Evolutionary conservation across 2,797 vertebrate species (phyloP).

Genomic region (Tokudaia muenninki): DNA sequence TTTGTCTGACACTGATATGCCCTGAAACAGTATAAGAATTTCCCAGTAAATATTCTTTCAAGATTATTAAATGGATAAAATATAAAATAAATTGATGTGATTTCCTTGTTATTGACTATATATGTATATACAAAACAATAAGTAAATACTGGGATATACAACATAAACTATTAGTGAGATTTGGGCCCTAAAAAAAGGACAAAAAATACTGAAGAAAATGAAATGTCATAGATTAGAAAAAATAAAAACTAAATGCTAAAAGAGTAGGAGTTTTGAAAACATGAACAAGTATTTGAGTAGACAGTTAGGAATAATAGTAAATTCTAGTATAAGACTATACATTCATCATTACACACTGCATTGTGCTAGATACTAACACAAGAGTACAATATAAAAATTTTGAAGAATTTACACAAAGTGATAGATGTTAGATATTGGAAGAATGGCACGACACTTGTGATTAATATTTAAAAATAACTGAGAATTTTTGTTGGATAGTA

Average conservation of each 20-base stretch:
- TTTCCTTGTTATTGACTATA: neutral
- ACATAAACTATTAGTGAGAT: neutral
- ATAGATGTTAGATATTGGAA: too few relatives aligned
- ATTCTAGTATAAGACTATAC: neutral
- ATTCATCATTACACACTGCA: neutral
- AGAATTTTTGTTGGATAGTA: neutral
- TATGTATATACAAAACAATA: neutral
- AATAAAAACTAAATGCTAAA: neutral
- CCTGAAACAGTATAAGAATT: neutral
- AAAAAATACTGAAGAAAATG: neutral
- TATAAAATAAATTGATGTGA: neutral
- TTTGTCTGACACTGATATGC: neutral
- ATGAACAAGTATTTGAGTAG: neutral
- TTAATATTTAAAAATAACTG: neutral
- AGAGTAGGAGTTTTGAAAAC: neutral
- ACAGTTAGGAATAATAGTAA: neutral
- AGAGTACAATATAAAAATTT: too few relatives aligned
- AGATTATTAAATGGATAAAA: constrained; percentile 14
- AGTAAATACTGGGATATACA: neutral
- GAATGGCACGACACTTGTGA: neutral
- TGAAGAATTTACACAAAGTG: neutral
- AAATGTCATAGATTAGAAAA: neutral
- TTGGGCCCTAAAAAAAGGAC: neutral
- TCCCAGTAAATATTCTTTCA: neutral
- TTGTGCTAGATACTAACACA: neutral